A percentile compares a stretch with the other conserved stretches of the same genome.
Conservation (phyloP, 2,113 vertebrate species). For the Pseudorectes ferrugineus region DNA sequence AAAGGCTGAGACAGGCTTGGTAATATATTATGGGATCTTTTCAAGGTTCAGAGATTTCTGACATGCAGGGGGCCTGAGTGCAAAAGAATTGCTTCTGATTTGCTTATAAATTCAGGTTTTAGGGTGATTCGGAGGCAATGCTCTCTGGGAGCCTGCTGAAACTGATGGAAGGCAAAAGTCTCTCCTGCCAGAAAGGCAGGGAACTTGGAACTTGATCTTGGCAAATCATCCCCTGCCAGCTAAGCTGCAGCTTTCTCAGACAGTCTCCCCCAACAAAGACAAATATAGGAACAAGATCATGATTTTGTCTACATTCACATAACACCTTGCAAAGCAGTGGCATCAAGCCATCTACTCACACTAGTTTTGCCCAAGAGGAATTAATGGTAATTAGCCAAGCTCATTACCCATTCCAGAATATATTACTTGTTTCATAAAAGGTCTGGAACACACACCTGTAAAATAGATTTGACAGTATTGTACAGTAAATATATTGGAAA, state of each 20-base stretch:
- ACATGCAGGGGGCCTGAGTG: neutral
- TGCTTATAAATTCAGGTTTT: neutral
- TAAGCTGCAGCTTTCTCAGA: slow-evolving; percentile 19
- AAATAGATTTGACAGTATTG: slow-evolving; percentile 2
- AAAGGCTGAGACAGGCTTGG: neutral
- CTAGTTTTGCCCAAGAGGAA: slow-evolving; percentile 14
- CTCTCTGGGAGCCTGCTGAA: neutral
- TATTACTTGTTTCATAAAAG: slow-evolving; percentile 21
- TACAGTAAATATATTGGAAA: neutral
- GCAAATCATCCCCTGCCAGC: slow-evolving; percentile 31
- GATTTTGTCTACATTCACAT: slow-evolving; percentile 13
- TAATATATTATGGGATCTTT: neutral
- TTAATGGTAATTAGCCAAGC: slow-evolving; percentile 28
- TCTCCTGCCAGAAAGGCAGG: neutral
- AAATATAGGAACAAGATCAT: slow-evolving; percentile 37
- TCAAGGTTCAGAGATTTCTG: slow-evolving; percentile 16
- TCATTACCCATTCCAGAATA: neutral
- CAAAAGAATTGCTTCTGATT: slow-evolving; percentile 18
- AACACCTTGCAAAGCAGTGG: slow-evolving; percentile 32
- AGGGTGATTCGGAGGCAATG: neutral
- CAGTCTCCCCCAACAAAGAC: neutral
- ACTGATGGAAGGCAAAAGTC: slow-evolving; percentile 1
- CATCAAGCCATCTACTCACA: slow-evolving; percentile 15
- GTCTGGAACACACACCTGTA: neutral
- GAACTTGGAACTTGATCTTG: slow-evolving; percentile 49